These are phyloP conservation scores for Leptopilina clavipes DNA, from an alignment of 1,140 invertebrate species.

Conservation along the genomic window DNA sequence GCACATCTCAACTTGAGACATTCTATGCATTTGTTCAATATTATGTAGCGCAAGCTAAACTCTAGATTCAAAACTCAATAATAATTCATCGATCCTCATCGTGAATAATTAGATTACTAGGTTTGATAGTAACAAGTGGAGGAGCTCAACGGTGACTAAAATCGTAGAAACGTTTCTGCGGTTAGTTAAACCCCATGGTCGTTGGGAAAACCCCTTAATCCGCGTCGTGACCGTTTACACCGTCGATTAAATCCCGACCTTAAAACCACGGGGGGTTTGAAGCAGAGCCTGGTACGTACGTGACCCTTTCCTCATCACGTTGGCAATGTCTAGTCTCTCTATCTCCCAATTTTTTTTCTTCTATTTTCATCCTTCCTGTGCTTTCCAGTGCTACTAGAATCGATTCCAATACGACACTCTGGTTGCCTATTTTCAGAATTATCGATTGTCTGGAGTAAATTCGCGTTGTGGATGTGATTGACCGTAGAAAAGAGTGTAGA, in stretches of 20 bases:
- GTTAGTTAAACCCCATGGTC: conserved; percentile 51
- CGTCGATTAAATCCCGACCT: conserved; percentile 58
- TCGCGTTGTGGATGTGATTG: conserved; percentile 31
- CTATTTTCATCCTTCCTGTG: neutral
- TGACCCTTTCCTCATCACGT: conserved; percentile 45
- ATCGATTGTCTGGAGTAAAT: neutral
- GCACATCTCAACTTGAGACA: too few species aligned
- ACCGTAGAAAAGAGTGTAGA: conserved; percentile 4
- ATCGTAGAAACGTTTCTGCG: conserved; percentile 52
- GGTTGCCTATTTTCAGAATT: conserved; percentile 29
- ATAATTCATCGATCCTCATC: neutral
- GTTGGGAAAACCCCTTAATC: conserved; percentile 52
- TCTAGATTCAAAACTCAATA: neutral
- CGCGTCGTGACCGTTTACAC: conserved; percentile 59
- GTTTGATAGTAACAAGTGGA: conserved; percentile 5
- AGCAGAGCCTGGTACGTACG: conserved; percentile 40
- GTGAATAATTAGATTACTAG: conserved; percentile 47
- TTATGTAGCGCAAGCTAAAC: too few species aligned
- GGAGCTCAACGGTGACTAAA: conserved; percentile 16
- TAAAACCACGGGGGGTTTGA: conserved; percentile 43
- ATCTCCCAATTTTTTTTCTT: conserved; percentile 14
- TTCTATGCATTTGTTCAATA: too few species aligned
- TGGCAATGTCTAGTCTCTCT: conserved; percentile 32
- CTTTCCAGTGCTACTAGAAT: neutral
- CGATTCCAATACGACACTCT: conserved; percentile 25